Conservation (phyloP, 2,797 vertebrate genomes). For the Muscicapa striata region DNA sequence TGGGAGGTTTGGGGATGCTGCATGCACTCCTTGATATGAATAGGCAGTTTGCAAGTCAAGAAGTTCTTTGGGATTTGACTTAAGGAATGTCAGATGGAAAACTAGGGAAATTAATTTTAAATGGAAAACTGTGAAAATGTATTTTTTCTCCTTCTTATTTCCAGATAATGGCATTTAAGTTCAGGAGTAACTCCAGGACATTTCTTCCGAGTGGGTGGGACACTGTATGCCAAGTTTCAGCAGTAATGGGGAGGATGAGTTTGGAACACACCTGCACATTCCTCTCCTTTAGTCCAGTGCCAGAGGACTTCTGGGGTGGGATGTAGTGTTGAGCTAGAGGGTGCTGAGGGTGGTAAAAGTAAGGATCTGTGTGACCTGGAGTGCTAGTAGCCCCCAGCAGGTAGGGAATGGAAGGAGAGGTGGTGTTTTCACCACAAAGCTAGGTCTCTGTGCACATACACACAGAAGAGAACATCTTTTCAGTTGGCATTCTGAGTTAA, state of each 20-base stretch:
- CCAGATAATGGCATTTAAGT: neutral
- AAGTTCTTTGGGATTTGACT: neutral
- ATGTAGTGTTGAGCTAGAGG: neutral
- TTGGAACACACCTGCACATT: neutral
- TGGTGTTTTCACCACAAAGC: neutral
- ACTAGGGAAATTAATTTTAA: neutral
- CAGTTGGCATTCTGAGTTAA: neutral
- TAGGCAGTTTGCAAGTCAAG: neutral
- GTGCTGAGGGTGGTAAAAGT: neutral
- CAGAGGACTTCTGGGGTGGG: neutral
- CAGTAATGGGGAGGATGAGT: neutral
- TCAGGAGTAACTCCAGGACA: slow-evolving; percentile 16
- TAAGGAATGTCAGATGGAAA: neutral
- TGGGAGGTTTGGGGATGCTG: neutral
- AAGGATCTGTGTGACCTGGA: neutral
- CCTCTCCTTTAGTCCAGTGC: neutral
- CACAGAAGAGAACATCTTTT: neutral
- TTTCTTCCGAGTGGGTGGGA: slow-evolving; percentile 32
- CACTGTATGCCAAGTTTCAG: neutral
- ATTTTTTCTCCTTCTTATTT: neutral
- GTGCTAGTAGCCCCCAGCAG: neutral
- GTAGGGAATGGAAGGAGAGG: neutral
- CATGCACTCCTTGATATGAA: neutral
- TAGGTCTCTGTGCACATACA: neutral
- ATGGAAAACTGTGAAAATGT: neutral